These are phyloP conservation scores for Caenorhabditis sp. DNA, from an alignment of 2,888 invertebrate species.

Conservation along the genomic window DNA sequence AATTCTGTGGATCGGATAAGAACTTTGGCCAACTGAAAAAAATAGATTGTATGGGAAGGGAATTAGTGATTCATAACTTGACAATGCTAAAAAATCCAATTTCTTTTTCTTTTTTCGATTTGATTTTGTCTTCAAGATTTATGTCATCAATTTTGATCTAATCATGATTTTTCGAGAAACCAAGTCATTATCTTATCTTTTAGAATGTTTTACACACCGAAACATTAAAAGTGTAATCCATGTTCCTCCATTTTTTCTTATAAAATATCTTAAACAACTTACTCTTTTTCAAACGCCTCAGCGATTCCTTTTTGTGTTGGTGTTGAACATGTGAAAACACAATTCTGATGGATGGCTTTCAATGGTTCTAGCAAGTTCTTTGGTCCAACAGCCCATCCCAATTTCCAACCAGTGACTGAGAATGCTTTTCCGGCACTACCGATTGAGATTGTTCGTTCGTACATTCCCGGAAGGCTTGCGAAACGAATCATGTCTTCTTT, in stretches of 20 bases:
- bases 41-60: background rate
- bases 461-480: slow-evolving; percentile 92
- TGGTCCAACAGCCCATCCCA: slow-evolving; percentile 96
- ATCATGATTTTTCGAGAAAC: too few species aligned
- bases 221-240: too few species aligned
- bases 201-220: too few species aligned
- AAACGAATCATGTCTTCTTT: slow-evolving; percentile 85
- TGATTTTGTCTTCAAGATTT: too few species aligned
- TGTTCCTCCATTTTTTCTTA: too few species aligned
- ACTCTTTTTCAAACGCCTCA: slow-evolving; percentile 85
- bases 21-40: slow-evolving; percentile 38
- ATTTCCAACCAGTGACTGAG: slow-evolving; percentile 92
- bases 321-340: slow-evolving; percentile 83
- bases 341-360: slow-evolving; percentile 89
- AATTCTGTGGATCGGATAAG: slow-evolving; percentile 70
- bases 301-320: slow-evolving; percentile 83
- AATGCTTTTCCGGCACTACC: slow-evolving; percentile 98
- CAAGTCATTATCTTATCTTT: too few species aligned
- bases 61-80: slow-evolving; percentile 11
- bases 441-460: slow-evolving; percentile 93
- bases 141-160: too few species aligned
- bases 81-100: too few species aligned
- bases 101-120: too few species aligned
- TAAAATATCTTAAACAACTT: slow-evolving; percentile 58
- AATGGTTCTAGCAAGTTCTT: slow-evolving; percentile 82